Evolutionary conservation across 2,113 vertebrate genomes (phyloP).

Genomic region (Sarotherodon lohbergeri): DNA sequence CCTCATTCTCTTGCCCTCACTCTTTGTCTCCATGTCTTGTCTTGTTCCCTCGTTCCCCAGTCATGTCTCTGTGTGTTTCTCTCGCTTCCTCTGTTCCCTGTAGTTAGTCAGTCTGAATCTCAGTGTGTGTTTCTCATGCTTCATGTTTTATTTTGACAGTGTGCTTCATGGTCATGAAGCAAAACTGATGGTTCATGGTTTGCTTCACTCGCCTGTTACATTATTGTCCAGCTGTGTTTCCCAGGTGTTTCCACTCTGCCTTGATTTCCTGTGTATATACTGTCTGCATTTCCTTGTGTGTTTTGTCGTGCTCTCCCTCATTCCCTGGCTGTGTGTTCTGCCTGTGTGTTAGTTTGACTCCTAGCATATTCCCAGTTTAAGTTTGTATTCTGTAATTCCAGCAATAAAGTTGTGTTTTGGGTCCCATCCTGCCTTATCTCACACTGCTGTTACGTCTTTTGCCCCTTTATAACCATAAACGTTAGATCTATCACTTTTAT

Average conservation of each 20-base stretch:
- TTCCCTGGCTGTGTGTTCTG: neutral
- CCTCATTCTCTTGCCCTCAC: neutral
- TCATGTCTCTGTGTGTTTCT: too few species aligned
- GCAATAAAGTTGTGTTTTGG: neutral
- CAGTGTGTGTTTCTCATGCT: neutral
- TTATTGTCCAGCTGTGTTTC: neutral
- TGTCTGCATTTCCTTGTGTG: neutral
- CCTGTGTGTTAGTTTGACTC: neutral
- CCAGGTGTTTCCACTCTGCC: neutral
- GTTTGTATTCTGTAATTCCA: neutral
- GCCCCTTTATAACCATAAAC: neutral
- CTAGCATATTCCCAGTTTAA: neutral
- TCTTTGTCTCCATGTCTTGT: neutral
- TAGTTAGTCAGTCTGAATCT: neutral
- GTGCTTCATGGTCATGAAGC: rapidly evolving
- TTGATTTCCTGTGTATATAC: neutral
- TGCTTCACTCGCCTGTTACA: neutral
- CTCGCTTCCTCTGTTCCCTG: neutral
- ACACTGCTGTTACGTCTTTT: neutral
- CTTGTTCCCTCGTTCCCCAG: rapidly evolving
- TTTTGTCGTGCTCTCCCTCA: neutral
- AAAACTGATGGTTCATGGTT: neutral
- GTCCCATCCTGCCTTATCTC: neutral
- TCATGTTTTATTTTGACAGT: neutral
- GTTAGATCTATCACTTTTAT: neutral